phyloP scores from a whole-genome alignment of 2,797 vertebrate species.

The Tangara arthus region DNA sequence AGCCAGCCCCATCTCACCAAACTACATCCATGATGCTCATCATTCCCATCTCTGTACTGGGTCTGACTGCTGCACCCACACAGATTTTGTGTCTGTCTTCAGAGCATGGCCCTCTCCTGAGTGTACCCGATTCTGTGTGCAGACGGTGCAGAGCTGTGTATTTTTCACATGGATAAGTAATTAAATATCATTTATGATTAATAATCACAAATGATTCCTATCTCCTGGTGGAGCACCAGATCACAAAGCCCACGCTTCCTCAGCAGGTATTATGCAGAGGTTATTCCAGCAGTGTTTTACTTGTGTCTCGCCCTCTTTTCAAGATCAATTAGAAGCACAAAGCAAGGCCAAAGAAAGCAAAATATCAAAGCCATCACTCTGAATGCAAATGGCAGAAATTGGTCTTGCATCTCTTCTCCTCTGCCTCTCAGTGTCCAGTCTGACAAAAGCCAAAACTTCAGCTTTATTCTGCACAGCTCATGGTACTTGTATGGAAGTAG shows the following conservation, averaged over 20 bases:
- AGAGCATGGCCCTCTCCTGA: not conserved
- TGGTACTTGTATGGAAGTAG: not conserved
- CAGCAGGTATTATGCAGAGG: not conserved
- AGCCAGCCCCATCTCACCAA: not conserved
- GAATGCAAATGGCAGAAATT: not conserved
- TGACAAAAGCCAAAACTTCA: not conserved
- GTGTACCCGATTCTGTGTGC: accelerated
- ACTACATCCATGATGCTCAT: accelerated
- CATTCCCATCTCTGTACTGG: not conserved
- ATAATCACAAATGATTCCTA: not conserved
- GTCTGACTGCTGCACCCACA: not conserved
- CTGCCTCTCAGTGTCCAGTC: not conserved
- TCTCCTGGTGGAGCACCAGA: not conserved
- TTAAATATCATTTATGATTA: not conserved
- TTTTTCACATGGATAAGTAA: not conserved
- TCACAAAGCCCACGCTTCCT: not conserved
- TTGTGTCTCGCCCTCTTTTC: not conserved
- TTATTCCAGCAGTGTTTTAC: not conserved
- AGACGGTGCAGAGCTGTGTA: not conserved
- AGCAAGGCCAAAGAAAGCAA: not conserved
- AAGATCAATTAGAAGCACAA: not conserved
- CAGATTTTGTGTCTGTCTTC: not conserved
- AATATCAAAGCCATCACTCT: not conserved
- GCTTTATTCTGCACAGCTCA: not conserved
- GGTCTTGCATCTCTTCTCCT: not conserved